Conservation (phyloP, 2,797 vertebrate genomes). For the Malurus splendens region DNA sequence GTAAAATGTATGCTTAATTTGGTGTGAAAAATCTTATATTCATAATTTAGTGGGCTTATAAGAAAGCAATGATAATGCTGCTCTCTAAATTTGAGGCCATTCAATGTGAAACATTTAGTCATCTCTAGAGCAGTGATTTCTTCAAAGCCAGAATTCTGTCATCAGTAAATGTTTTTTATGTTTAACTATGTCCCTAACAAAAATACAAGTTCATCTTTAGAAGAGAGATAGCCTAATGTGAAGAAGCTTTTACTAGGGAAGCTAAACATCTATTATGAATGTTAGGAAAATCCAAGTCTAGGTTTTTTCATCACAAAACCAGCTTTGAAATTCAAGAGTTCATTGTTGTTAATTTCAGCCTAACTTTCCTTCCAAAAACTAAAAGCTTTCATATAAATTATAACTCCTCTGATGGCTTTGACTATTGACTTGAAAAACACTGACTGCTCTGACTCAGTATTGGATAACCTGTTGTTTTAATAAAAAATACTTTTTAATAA, state of each 20-base stretch:
- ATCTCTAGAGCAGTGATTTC: not conserved
- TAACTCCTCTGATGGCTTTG: not conserved
- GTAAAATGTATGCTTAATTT: not conserved
- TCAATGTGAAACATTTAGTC: not conserved
- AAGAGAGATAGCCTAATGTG: not conserved
- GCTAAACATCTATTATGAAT: not conserved
- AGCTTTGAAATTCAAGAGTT: not conserved
- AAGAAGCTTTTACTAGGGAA: not conserved
- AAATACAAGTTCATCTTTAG: not conserved
- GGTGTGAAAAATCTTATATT: not conserved
- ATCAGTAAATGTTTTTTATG: not conserved
- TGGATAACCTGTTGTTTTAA: not conserved
- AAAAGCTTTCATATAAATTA: not conserved
- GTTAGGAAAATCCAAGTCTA: not conserved
- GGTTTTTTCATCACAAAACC: not conserved
- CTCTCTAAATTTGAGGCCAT: not conserved
- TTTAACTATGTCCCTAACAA: not conserved
- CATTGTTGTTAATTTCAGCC: not conserved
- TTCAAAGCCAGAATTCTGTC: not conserved
- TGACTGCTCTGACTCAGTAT: not conserved
- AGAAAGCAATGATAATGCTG: not conserved
- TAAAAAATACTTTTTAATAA: not conserved
- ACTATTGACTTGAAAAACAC: not conserved
- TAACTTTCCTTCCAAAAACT: not conserved
- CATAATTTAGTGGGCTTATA: not conserved